Percentiles rank a stretch among this genome's conserved stretches.
Evolutionary conservation across 2,113 vertebrate genomes (phyloP).

Genomic region (Psettodes erumei): DNA sequence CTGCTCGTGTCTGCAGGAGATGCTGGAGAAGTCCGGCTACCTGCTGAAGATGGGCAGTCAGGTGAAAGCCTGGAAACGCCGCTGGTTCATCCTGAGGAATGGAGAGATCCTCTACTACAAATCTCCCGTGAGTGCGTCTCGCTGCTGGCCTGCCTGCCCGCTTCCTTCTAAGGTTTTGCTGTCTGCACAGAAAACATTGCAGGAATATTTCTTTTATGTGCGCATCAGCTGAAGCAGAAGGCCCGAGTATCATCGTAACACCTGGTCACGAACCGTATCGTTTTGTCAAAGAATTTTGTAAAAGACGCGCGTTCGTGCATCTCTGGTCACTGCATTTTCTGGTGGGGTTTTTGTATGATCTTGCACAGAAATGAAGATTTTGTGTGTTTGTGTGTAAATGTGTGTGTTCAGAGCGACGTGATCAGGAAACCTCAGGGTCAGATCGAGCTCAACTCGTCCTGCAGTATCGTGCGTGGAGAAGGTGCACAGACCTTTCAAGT

Average conservation of each 20-base stretch:
- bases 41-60: constrained; percentile 91
- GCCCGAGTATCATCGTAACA: background rate
- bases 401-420: constrained; percentile 85
- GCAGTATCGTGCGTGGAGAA: constrained; percentile 88
- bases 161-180: constrained; percentile 51
- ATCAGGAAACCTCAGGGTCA: constrained; percentile 91
- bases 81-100: constrained; percentile 92
- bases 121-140: constrained; percentile 87
- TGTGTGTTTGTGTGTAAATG: background rate
- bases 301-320: background rate
- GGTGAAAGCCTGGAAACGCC: constrained; percentile 90
- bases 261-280: too few relatives aligned
- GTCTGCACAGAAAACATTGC: constrained; percentile 30
- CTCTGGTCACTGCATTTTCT: background rate
- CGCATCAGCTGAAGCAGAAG: background rate
- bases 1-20: constrained; percentile 79
- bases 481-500: constrained; percentile 91
- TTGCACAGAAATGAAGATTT: background rate
- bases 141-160: background rate
- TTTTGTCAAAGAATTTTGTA: too few relatives aligned
- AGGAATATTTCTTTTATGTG: constrained; percentile 25
- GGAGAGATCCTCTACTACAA: constrained; percentile 92
- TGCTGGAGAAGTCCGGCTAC: constrained; percentile 90
- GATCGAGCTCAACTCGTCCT: constrained; percentile 89
- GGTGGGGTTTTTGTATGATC: background rate